Percentiles rank a stretch among this genome's conserved stretches.
Evolutionary conservation across 2,113 vertebrate genomes (phyloP).

Genomic region (Saguinus imperator): DNA sequence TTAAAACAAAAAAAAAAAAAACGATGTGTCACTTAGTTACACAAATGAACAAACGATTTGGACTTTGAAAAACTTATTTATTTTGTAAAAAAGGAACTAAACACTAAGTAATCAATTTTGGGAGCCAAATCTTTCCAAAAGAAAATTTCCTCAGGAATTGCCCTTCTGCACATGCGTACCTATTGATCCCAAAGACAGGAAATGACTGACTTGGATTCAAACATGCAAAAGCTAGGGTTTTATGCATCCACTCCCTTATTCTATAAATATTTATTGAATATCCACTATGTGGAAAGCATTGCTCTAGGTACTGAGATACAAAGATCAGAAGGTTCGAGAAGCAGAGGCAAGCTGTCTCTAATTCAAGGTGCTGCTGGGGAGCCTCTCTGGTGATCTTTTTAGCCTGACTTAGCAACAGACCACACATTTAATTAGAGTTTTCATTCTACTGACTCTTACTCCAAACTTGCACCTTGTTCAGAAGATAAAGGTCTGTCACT

Average conservation of each 20-base stretch:
- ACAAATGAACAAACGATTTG: not conserved
- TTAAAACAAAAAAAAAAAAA: conserved; percentile 57
- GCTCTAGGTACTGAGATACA: not conserved
- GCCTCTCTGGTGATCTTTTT: not conserved
- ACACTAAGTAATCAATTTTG: not conserved
- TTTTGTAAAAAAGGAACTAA: not conserved
- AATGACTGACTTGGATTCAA: not conserved
- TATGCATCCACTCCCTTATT: not conserved
- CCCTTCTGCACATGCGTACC: not conserved
- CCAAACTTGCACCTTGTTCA: not conserved
- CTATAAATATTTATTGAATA: not conserved
- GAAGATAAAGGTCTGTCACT: not conserved
- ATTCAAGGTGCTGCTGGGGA: not conserved
- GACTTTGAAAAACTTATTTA: not conserved
- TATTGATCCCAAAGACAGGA: not conserved
- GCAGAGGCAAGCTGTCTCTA: not conserved
- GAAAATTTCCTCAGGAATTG: not conserved
- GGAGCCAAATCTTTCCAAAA: not conserved
- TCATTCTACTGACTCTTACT: not conserved
- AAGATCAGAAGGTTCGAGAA: not conserved
- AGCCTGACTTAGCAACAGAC: not conserved
- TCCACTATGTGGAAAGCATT: not conserved
- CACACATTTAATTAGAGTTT: not conserved
- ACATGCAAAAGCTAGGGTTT: not conserved
- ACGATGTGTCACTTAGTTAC: conserved; percentile 1